Evolutionary conservation across 1,140 invertebrate species (phyloP).

Genomic region (Euura saliciscinereae): DNA sequence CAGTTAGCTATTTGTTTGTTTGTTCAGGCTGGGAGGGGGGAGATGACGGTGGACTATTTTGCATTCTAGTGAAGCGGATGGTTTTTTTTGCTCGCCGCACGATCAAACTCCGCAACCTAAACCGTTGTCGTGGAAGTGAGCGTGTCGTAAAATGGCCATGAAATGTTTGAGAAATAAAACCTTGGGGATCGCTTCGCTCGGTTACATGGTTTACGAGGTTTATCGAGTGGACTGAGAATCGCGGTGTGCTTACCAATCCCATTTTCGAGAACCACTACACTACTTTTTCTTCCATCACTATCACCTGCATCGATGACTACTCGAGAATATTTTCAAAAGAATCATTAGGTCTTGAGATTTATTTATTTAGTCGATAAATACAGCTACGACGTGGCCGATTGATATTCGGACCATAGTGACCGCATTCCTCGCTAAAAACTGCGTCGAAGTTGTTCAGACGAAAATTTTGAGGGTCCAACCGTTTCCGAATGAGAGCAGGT

Average conservation of each 20-base stretch:
- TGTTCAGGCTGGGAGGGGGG: background rate
- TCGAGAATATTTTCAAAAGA: no score
- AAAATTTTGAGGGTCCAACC: no score
- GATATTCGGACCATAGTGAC: no score
- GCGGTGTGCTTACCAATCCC: conserved; percentile 22
- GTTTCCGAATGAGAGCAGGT: no score
- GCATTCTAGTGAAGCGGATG: background rate
- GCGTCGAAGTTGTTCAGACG: no score
- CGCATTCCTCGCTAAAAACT: no score
- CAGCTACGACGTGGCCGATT: no score
- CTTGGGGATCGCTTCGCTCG: conserved; percentile 2
- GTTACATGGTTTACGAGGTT: conserved; percentile 26
- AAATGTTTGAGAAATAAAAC: conserved; percentile 29
- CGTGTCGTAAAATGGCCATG: conserved; percentile 27
- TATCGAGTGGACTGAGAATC: conserved; percentile 13
- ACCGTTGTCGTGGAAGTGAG: background rate
- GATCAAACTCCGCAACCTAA: conserved; percentile 15
- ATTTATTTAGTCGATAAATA: no score
- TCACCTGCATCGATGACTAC: no score
- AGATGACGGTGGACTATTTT: background rate
- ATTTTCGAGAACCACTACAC: no score
- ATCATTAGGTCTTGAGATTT: no score
- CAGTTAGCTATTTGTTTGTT: background rate
- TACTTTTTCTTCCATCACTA: no score
- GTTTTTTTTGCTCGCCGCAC: conserved; percentile 11